Conservation (phyloP, 2,888 invertebrate species). For the Empis stercorea region DNA sequence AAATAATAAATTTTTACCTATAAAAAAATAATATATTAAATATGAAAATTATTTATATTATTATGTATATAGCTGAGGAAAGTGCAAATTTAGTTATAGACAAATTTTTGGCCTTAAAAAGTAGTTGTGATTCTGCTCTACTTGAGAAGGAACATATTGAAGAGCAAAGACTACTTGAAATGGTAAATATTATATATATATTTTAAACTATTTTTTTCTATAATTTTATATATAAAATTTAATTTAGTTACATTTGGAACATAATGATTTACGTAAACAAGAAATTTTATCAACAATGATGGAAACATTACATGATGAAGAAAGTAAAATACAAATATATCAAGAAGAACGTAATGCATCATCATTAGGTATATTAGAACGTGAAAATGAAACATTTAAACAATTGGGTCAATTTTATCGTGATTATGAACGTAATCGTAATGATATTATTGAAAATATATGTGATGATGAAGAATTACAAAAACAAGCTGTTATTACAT, state of each 20-base stretch:
- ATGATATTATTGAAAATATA: slow-evolving; percentile 45
- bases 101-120: slow-evolving; percentile 48
- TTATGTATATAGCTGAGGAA: slow-evolving; percentile 50
- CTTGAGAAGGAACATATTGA: slow-evolving; percentile 53
- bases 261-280: slow-evolving; percentile 44
- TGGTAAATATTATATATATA: slow-evolving; percentile 20
- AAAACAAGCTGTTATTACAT: slow-evolving; percentile 55
- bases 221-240: slow-evolving; percentile 24
- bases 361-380: slow-evolving; percentile 49
- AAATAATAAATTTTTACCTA: slow-evolving; percentile 4
- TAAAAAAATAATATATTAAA: no score
- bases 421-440: slow-evolving; percentile 48
- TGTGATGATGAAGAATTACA: slow-evolving; percentile 58
- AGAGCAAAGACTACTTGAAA: slow-evolving; percentile 50
- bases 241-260: slow-evolving; percentile 28
- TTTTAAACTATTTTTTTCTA: slow-evolving; percentile 12
- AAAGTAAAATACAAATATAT: slow-evolving; percentile 47
- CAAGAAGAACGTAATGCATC: slow-evolving; percentile 42
- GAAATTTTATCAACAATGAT: slow-evolving; percentile 62
- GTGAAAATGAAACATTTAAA: slow-evolving; percentile 49
- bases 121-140: slow-evolving; percentile 46
- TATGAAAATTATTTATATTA: no score
- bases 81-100: slow-evolving; percentile 52
- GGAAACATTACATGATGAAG: slow-evolving; percentile 52
- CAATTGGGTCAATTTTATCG: slow-evolving; percentile 47